phyloP scores from a whole-genome alignment of 2,888 invertebrate genomes.

The Drosophila trichaetosa region DNA sequence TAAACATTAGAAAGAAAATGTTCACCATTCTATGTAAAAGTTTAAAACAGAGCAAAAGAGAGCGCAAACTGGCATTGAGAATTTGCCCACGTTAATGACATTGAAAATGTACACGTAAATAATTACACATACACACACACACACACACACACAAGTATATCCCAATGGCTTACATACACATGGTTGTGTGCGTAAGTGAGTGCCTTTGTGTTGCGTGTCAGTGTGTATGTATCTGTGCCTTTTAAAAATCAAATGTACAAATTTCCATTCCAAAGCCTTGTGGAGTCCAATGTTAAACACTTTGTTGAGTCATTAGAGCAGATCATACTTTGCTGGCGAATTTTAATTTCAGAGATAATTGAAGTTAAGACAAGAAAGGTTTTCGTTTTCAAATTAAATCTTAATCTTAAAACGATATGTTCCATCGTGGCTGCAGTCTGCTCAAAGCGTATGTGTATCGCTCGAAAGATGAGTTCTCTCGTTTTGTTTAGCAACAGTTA shows the following conservation, averaged over 20 bases:
- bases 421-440: not conserved
- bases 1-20: constrained; percentile 33
- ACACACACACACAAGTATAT: not conserved
- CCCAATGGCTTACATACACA: constrained; percentile 17
- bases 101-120: constrained; percentile 52
- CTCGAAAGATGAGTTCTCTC: not conserved
- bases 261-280: constrained; percentile 8
- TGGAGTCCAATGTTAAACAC: constrained; percentile 20
- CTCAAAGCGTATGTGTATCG: not conserved
- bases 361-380: not conserved
- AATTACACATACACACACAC: not conserved
- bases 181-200: not conserved
- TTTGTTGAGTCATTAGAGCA: constrained; percentile 26
- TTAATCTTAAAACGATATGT: not conserved
- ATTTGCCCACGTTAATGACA: constrained; percentile 62
- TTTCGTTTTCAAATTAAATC: not conserved
- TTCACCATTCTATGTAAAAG: constrained; percentile 36
- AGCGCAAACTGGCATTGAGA: constrained; percentile 36
- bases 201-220: no score
- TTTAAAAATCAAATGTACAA: constrained; percentile 22
- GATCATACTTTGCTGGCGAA: not conserved
- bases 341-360: not conserved
- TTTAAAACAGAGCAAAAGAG: constrained; percentile 6
- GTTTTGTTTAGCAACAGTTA: not conserved
- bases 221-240: constrained; percentile 16